These are phyloP conservation scores for Drosophila neocordata DNA, from an alignment of 1,140 invertebrate species.

Conservation along the genomic window DNA sequence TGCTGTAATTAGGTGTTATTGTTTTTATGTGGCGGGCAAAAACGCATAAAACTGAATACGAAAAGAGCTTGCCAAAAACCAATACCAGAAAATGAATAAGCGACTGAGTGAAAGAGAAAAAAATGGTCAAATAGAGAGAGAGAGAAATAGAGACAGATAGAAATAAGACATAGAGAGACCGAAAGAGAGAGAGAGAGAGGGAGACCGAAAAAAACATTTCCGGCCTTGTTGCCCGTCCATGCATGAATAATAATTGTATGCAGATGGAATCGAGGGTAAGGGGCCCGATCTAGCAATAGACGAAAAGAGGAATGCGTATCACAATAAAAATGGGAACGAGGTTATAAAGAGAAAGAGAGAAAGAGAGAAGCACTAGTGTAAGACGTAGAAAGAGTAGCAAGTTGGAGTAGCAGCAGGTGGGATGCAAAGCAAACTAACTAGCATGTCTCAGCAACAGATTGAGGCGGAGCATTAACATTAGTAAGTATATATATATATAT, in stretches of 20 bases:
- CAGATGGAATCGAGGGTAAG: background rate
- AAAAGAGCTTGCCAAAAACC: conserved; percentile 41
- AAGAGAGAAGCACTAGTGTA: no score
- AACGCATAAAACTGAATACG: conserved; percentile 25
- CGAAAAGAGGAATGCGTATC: no score
- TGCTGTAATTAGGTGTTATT: conserved; percentile 48
- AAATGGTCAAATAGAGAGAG: background rate
- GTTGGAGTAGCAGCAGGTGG: background rate
- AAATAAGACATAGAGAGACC: background rate
- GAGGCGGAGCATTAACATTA: background rate
- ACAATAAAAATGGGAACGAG: background rate
- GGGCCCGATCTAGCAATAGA: background rate
- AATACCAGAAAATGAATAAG: conserved; percentile 20
- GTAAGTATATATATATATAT: no score
- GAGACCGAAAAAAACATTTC: conserved; percentile 32
- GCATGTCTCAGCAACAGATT: background rate
- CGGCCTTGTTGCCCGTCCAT: conserved; percentile 34
- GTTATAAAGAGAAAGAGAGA: background rate
- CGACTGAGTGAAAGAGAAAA: background rate
- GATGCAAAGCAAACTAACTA: no score
- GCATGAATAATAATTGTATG: conserved; percentile 37
- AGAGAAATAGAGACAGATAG: background rate
- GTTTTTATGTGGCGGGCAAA: conserved; percentile 39
- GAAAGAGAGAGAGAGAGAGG: background rate
- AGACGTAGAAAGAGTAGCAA: background rate